These are phyloP conservation scores for Melanostoma scalare DNA, from an alignment of 2,888 invertebrate species.

Conservation along the genomic window DNA sequence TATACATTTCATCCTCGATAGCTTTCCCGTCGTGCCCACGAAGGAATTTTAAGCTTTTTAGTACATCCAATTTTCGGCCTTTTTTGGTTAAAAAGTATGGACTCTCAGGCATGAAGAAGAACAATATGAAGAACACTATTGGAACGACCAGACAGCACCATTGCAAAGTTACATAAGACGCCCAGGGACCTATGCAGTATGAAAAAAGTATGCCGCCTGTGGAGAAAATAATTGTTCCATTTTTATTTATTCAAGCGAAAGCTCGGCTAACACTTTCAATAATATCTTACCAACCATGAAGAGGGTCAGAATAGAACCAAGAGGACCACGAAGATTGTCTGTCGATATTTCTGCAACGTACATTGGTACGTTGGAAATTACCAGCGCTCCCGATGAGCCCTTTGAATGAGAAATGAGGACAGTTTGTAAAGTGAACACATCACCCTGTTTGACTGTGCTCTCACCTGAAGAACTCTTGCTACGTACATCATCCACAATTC, in stretches of 20 bases:
- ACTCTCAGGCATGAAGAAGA: conserved; percentile 91
- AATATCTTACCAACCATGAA: conserved; percentile 84
- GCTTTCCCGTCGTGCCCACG: conserved; percentile 85
- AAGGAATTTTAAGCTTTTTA: conserved; percentile 85
- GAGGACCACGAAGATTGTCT: conserved; percentile 89
- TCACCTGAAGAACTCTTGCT: conserved; percentile 78
- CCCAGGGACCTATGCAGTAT: conserved; percentile 88
- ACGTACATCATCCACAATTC: conserved; percentile 84
- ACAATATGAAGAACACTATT: conserved; percentile 84
- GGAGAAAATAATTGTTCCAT: conserved; percentile 82
- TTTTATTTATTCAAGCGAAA: conserved; percentile 28
- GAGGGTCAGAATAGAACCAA: conserved; percentile 90
- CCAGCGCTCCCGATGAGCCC: conserved; percentile 87
- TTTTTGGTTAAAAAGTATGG: conserved; percentile 87
- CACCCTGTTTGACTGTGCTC: background rate
- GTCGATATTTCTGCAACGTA: conserved; percentile 93
- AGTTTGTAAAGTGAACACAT: background rate
- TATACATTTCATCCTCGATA: conserved; percentile 85
- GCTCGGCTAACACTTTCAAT: conserved; percentile 7
- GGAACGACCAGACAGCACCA: conserved; percentile 86
- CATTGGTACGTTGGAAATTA: conserved; percentile 90
- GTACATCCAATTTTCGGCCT: conserved; percentile 84
- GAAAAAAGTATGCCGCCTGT: conserved; percentile 86
- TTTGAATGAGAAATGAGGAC: background rate
- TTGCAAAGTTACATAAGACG: conserved; percentile 86